Base-by-base conservation (phyloP, 2,113 vertebrate genomes). In the Daubentonia madagascariensis region DNA sequence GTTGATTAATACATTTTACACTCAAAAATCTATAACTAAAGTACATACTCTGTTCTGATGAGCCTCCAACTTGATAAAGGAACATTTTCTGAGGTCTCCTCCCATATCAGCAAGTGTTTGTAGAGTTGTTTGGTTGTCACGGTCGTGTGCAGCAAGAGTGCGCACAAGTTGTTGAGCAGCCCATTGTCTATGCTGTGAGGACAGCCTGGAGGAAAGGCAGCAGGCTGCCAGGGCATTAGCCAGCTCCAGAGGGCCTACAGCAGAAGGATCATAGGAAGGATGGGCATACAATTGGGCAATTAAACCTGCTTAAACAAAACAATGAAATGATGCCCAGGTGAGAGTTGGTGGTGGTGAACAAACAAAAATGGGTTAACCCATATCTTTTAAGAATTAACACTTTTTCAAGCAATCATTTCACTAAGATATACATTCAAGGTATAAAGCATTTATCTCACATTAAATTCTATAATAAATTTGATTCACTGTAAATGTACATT, bases 181-280 rank as follows among this genome's bases (percentile, higher is more conserved):
- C 99, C 99, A 99, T 98, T 99, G 99, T 17, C 99, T 99, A 95
- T 99, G 99, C 98, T 99, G 99, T 0, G 99, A 99, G 25, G 99
- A 99, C 13, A 99, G 99, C 96, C 99, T 98, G 9, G 99, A 99
- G 10, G 99, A 99, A 73, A 99, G 99, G 99, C 99, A 99, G 99
- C 99, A 99, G 61, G 99, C 99, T 81, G 99, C 99, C 98, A 99
- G 99, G 70, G 99, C 99, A 22, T 99, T 99, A 97, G 99, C 99
- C 99, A 99, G 99, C 98, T 99, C 99, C 99, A 99, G 99, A 97
- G 99, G 99, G 98, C 99, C 99, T 99, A 99, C 98, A 99, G 99
- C 99, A 99, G 99, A 99, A 98, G 99, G 99, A 99, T 99, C 98
- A 99, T 98, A 99, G 99, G 99, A 99, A 99, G 99, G 99, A 98